phyloP scores from a whole-genome alignment of 2,888 invertebrate species.

The Melanostoma scalare region DNA sequence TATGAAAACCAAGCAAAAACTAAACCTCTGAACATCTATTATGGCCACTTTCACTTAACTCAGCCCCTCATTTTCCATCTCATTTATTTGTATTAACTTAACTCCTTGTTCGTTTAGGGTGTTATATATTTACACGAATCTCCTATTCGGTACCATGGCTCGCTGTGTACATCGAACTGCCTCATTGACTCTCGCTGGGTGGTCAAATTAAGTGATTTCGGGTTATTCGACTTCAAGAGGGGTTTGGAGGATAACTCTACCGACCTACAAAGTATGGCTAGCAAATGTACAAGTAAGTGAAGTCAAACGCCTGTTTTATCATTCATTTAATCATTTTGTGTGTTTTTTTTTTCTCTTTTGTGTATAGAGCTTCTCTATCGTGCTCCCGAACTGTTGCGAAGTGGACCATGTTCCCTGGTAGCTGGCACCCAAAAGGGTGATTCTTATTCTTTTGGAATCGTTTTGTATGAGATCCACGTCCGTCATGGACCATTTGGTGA shows the following conservation, averaged over 20 bases:
- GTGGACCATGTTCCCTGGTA: conserved; percentile 80
- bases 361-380: conserved; percentile 88
- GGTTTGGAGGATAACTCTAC: conserved; percentile 86
- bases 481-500: conserved; percentile 93
- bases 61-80: conserved; percentile 31
- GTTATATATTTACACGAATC: conserved; percentile 96
- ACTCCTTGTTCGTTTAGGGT: conserved; percentile 84
- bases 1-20: neutral
- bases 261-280: conserved; percentile 84
- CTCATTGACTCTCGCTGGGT: conserved; percentile 97
- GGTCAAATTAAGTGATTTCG: conserved; percentile 95
- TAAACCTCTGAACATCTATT: conserved; percentile 30
- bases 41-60: conserved; percentile 57
- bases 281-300: conserved; percentile 88
- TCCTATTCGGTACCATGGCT: conserved; percentile 92
- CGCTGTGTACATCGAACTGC: conserved; percentile 94
- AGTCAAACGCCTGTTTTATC: neutral
- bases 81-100: conserved; percentile 29
- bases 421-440: conserved; percentile 89
- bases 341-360: neutral
- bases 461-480: conserved; percentile 94
- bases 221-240: conserved; percentile 92
- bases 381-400: conserved; percentile 90
- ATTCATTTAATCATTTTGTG: conserved; percentile 3
- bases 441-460: conserved; percentile 93